Evolutionary conservation across 2,797 vertebrate species (phyloP).

Genomic region (Alosa sapidissima): DNA sequence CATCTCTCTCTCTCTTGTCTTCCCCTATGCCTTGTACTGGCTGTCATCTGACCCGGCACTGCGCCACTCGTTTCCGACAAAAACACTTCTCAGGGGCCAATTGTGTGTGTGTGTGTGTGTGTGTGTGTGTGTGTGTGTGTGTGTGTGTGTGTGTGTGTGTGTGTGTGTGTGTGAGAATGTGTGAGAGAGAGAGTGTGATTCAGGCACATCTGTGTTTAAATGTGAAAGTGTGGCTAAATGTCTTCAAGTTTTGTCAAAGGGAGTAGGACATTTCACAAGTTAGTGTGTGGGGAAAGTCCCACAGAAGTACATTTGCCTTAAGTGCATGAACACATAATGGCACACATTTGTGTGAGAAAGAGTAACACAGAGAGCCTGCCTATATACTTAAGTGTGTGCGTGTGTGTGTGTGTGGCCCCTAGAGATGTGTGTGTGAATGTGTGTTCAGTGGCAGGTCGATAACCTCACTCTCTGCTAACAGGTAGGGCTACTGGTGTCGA

Average conservation of each 20-base stretch:
- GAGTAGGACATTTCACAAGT: too few relatives aligned
- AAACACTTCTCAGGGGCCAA: not conserved
- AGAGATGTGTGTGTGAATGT: not conserved
- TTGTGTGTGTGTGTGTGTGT: not conserved
- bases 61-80: not conserved
- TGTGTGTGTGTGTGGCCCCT: not conserved
- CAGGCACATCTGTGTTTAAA: not conserved
- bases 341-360: not conserved
- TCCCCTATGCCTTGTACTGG: slow-evolving; percentile 6
- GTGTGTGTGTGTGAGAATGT: not conserved
- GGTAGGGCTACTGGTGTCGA: not conserved
- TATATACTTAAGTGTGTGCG: not conserved
- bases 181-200: not conserved
- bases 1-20: slow-evolving; percentile 31
- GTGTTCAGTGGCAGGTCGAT: not conserved
- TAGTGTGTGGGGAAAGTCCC: not conserved
- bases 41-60: not conserved
- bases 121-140: not conserved
- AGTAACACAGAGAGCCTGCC: not conserved
- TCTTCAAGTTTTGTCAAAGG: not conserved
- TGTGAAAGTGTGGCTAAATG: not conserved
- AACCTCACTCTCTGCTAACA: not conserved
- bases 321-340: not conserved
- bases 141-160: not conserved
- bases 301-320: not conserved